Evolutionary conservation across 2,113 vertebrate genomes (phyloP).

Genomic region (Philantomba maxwellii): DNA sequence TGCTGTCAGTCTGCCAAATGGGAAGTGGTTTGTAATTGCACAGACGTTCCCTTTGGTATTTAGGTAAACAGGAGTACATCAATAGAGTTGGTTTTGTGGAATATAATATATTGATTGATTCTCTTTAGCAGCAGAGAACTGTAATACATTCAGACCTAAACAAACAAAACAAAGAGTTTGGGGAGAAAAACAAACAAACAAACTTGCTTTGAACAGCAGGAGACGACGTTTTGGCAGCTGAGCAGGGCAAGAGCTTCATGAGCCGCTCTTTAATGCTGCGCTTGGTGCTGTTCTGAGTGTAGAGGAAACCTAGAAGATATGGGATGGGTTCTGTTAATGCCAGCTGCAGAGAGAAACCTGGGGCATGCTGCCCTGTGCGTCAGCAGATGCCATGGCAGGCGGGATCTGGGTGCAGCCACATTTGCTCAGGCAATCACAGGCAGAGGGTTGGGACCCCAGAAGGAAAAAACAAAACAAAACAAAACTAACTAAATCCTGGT

Average conservation of each 20-base stretch:
- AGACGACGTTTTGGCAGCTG: slow-evolving; percentile 88
- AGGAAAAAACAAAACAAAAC: neutral
- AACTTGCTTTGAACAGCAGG: slow-evolving; percentile 95
- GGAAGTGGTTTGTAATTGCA: neutral
- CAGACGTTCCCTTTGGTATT: neutral
- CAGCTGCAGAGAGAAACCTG: slow-evolving; percentile 37
- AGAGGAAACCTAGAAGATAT: slow-evolving; percentile 92
- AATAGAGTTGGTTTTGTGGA: neutral
- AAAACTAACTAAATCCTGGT: neutral
- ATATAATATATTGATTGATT: slow-evolving; percentile 24
- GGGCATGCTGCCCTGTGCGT: slow-evolving; percentile 52
- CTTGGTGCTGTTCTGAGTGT: slow-evolving; percentile 87
- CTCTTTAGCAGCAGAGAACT: slow-evolving; percentile 35
- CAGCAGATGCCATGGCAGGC: slow-evolving; percentile 30
- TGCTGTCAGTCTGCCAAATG: neutral
- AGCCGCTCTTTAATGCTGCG: slow-evolving; percentile 92
- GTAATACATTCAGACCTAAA: slow-evolving; percentile 68
- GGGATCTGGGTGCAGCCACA: slow-evolving; percentile 11
- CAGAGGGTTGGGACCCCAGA: slow-evolving; percentile 51
- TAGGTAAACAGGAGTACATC: neutral
- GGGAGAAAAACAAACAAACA: slow-evolving; percentile 73
- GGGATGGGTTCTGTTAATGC: slow-evolving; percentile 78
- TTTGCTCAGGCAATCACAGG: slow-evolving; percentile 38
- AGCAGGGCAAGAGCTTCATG: slow-evolving; percentile 92
- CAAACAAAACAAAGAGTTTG: slow-evolving; percentile 49